These are phyloP conservation scores for Pollimyrus isidori DNA, from an alignment of 2,113 vertebrate species.

Conservation along the genomic window DNA sequence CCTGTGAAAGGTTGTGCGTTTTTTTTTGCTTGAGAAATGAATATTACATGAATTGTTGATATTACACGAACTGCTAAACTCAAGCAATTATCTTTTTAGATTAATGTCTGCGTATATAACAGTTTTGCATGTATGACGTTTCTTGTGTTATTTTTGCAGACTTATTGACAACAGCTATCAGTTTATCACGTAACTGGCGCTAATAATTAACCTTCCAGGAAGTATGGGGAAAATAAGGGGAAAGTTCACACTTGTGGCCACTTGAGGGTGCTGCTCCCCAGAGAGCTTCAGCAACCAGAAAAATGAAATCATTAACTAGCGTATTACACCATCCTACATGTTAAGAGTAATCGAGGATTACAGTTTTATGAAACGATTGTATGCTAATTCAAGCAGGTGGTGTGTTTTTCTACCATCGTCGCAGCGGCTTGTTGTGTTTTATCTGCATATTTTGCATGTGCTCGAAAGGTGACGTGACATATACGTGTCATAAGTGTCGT, in stretches of 20 bases:
- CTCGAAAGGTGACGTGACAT: not conserved
- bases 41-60: not conserved
- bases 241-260: not conserved
- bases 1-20: not conserved
- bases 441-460: not conserved
- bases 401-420: not conserved
- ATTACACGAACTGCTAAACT: not conserved
- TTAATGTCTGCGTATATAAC: not conserved
- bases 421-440: not conserved
- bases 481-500: not conserved
- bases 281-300: not conserved
- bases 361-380: not conserved
- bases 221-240: not conserved
- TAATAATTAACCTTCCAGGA: not conserved
- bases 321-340: not conserved
- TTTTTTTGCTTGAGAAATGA: not conserved
- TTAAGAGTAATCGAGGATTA: not conserved
- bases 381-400: not conserved
- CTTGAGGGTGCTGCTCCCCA: not conserved
- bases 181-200: not conserved
- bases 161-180: not conserved
- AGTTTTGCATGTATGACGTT: not conserved
- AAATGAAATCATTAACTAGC: not conserved
- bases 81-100: not conserved
- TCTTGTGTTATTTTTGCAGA: not conserved